Evolutionary conservation across 2,888 invertebrate genomes (phyloP), one percentile per base, ranked within the genome.

Genomic region (Dolomedes plantarius): DNA sequence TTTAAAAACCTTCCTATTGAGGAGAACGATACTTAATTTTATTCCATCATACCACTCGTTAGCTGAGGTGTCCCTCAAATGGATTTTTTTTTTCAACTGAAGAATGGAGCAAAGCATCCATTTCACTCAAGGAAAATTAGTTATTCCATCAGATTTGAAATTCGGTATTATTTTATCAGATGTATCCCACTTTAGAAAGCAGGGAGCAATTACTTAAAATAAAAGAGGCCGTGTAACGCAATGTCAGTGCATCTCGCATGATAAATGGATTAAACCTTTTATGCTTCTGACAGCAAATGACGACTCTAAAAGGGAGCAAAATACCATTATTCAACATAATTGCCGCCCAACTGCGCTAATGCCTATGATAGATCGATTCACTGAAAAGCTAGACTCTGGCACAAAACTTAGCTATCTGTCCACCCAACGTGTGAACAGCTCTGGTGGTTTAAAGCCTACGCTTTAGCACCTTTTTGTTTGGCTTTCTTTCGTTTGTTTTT

Each of bases 261-360:
- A 83, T 83, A 72, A 77, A 83, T 83, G 77, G 65, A 50, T 46
- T 50, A 65, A 67, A 71, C 72, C 77, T 83, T 73, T 77, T 77
- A 83, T 73, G 56, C 46, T 27, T 67, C 68, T 82, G 76, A 77
- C 77, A 77, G 67, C 39, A 77, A 83, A 82, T 71, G 82, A 72
- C 71, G 71, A 50, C 36, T 71, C 29, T 39, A 9, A 46, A 50
- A 36, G 27, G 27, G 50, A 39, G 56, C 27, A 41, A 56, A 39
- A 64, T 80, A 50, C 56, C 83, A 77, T 83, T 83, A 76, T 72
- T 77, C 83, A 76, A 50, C 32, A 50, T 83, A 83, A 83, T 83
- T 77, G 83, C 83, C 83, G 83, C 83, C 83, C 83, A 83, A 73
- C 65, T 67, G 36, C 64, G 72, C 65, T 64, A 83, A 65, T 65